Conservation (phyloP, 1,140 invertebrate genomes). For the Calycopis cecrops region DNA sequence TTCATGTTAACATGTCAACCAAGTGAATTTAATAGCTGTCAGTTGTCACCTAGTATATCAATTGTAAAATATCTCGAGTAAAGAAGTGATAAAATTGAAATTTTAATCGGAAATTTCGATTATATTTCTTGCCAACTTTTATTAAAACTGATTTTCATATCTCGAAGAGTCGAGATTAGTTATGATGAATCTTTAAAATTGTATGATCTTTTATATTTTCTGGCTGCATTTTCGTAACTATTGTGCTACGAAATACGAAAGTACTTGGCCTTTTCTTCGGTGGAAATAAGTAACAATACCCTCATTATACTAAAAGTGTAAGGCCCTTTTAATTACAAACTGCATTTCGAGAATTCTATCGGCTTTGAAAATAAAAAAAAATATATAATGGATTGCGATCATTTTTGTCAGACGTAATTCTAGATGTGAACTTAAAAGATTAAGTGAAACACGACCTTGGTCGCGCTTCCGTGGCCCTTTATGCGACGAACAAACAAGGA, state of each 20-base stretch:
- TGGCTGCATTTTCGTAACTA: background rate
- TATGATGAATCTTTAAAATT: conserved; percentile 3
- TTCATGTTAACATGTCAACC: no score
- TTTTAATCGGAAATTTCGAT: no score
- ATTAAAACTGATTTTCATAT: no score
- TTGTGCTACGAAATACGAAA: background rate
- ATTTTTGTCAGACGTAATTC: conserved; percentile 38
- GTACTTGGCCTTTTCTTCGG: conserved; percentile 19
- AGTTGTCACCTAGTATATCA: no score
- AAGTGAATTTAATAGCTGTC: no score
- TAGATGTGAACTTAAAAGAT: conserved; percentile 28
- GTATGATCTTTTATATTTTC: background rate
- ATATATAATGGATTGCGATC: conserved; percentile 42
- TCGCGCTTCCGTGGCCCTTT: conserved; percentile 45
- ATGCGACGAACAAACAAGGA: conserved; percentile 21
- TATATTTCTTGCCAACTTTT: no score
- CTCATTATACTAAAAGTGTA: conserved; percentile 38
- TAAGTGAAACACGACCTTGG: conserved; percentile 40
- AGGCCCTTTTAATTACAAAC: conserved; percentile 35
- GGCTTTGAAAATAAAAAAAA: conserved; percentile 13
- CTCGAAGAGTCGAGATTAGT: no score
- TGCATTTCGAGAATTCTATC: conserved; percentile 18
- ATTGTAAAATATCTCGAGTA: no score
- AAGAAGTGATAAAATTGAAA: no score
- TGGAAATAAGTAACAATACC: conserved; percentile 32